Evolutionary conservation across 1,140 invertebrate species (phyloP), one percentile per base, ranked within the genome.

Genomic region (Drosophila athabasca): DNA sequence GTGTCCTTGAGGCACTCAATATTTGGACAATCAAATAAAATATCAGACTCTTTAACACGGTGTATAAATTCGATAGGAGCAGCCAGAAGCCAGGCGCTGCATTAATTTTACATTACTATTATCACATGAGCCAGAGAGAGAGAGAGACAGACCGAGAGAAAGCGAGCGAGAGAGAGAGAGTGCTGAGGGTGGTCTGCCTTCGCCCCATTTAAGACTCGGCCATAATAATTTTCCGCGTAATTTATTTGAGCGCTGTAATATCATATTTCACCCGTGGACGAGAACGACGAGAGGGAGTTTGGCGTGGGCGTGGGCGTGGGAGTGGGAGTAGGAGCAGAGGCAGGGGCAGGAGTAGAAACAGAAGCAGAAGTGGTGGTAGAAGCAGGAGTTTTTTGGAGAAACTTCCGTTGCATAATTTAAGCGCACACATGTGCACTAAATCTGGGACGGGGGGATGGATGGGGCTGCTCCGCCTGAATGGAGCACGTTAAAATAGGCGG

Each of bases 161-260:
- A 8, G 29, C 1, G 29, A 29, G 29, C 4, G 24, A 7, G 26
- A 48, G 15, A 39, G 19, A 52, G 9, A 11, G 22, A 3, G 43
- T 22, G 24, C 15, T n/a, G 8, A 31, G 26, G n/a, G 46, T n/a
- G n/a, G 26, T 13, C 19, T 50, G 52, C 19, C 57, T 22, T 45
- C 54, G 51, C 24, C 2, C 55, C 44, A 69, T 65, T 61, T 62
- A 46, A 52, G 62, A 62, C 62, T 75, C 62, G 71, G 62, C 83
- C 68, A 79, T 88, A 88, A 88, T 83, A 89, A 88, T 89, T 88
- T 88, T 88, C 79, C 83, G 84, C 84, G 83, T 88, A 88, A 88
- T 88, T 88, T 88, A 88, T 88, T 88, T 88, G 79, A 89, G 79
- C 84, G 52, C 64, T 76, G 70, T 88, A 88, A 88, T 88, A 83